Base-by-base conservation (phyloP, 1,140 invertebrate species). In the Lethocerus indicus region DNA sequence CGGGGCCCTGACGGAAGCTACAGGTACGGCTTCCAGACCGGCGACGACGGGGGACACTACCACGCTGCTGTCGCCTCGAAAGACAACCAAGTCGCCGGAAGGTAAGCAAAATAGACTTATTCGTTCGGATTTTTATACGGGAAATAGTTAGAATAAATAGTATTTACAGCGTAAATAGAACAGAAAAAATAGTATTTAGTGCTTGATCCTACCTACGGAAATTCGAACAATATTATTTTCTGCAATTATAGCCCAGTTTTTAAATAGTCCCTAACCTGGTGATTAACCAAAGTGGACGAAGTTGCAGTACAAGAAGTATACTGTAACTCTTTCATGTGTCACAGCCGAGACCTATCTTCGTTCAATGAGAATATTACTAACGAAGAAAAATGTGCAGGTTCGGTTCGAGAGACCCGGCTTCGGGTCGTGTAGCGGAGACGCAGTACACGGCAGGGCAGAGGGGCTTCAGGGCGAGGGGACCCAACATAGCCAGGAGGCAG, bases 371-470 rank as follows among this genome's bases (percentile, higher is more conserved):
- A n/a, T n/a, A n/a, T n/a, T n/a, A n/a, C n/a, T n/a, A n/a, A n/a
- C n/a, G n/a, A n/a, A n/a, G n/a, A n/a, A n/a, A n/a, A n/a, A n/a
- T n/a, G n/a, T 47, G 23, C 51, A 77, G 73, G 54, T 80, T 77
- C 58, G 65, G 73, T 40, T 78, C 76, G 58, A 70, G 76, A 60
- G 75, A 81, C 59, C 75, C 78, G 13, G 70, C 67, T 45, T 76
- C 72, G 54, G 74, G 76, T 27, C 66, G 67, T 41, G 65, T 78
- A 44, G 75, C 79, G 54, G 71, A 77, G 58, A 79, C 76, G 16
- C 65, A 73, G 36, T 82, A 81, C 57, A 79, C 79, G n/a, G 76
- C 78, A 44, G 79, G 79, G 51, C 74, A 74, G 53, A 70, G 78
- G 63, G 79, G 79, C 21, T 82, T 76, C 59, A 70, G 79, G 18